These are phyloP conservation scores for Lutjanus argentimaculatus DNA, from an alignment of 2,797 vertebrate species.

Conservation along the genomic window DNA sequence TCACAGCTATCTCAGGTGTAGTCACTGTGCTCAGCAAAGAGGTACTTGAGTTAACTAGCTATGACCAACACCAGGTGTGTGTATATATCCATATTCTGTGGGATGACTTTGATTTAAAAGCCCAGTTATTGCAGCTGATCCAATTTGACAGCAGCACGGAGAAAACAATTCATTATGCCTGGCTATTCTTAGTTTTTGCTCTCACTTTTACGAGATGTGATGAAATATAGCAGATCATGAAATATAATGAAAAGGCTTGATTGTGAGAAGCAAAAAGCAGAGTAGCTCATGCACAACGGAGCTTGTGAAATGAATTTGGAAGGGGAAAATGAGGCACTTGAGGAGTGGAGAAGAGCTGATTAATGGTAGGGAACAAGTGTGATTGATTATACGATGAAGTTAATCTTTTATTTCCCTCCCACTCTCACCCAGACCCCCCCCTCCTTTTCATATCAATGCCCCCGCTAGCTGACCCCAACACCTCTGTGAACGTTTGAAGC, in stretches of 20 bases:
- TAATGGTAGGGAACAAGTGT: conserved; percentile 73
- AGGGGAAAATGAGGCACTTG: conserved; percentile 58
- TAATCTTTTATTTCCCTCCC: conserved; percentile 70
- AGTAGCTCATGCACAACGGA: conserved; percentile 44
- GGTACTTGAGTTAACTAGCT: conserved; percentile 40
- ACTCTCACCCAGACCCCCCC: not conserved
- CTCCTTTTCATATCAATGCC: conserved; percentile 41
- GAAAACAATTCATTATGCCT: conserved; percentile 61
- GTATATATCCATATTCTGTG: conserved; percentile 31
- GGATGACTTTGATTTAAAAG: conserved; percentile 59
- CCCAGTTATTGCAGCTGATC: conserved; percentile 38
- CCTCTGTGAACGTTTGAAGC: conserved; percentile 37
- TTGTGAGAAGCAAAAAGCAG: conserved; percentile 48
- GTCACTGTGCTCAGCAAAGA: conserved; percentile 20
- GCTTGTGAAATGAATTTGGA: conserved; percentile 59
- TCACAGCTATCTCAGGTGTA: conserved; percentile 52
- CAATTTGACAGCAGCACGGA: conserved; percentile 33
- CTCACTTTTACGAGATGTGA: conserved; percentile 55
- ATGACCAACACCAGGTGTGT: conserved; percentile 44
- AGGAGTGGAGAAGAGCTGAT: conserved; percentile 68
- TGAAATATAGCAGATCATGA: conserved; percentile 65
- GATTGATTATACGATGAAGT: conserved; percentile 71
- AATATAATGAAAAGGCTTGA: conserved; percentile 62
- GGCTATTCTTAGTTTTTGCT: conserved; percentile 58
- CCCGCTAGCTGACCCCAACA: conserved; percentile 54